A percentile compares a stretch with the other conserved stretches of the same genome.
These are phyloP conservation scores for Oncorhynchus gorbuscha DNA, from an alignment of 2,113 vertebrate species.

Conservation along the genomic window DNA sequence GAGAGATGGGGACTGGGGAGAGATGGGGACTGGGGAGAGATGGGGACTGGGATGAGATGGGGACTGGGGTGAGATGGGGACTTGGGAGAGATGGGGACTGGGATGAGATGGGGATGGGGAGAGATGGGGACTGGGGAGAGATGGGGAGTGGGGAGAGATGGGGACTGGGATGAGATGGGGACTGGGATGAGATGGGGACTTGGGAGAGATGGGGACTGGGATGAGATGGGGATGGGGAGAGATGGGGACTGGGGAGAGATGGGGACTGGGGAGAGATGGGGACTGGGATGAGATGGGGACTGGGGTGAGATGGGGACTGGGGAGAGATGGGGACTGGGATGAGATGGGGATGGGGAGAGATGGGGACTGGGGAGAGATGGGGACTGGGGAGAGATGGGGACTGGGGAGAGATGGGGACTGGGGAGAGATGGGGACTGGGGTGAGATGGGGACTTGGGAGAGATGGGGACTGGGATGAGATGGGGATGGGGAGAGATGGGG, in stretches of 20 bases:
- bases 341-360: not conserved
- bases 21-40: too few relatives aligned
- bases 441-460: too few relatives aligned
- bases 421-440: not conserved
- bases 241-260: not conserved
- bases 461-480: too few relatives aligned
- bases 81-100: too few relatives aligned
- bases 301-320: too few relatives aligned
- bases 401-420: conserved; percentile 23
- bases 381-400: not conserved
- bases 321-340: too few relatives aligned
- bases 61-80: not conserved
- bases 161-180: conserved; percentile 30
- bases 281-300: conserved; percentile 19
- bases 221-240: too few relatives aligned
- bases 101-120: not conserved
- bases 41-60: too few relatives aligned
- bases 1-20: too few relatives aligned
- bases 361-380: too few relatives aligned
- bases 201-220: not conserved
- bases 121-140: conserved; percentile 32
- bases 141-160: not conserved
- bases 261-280: not conserved
- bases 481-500: not conserved
- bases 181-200: too few relatives aligned